Percentiles rank a stretch among this genome's conserved stretches.
These are phyloP conservation scores for Chaetodon trifascialis DNA, from an alignment of 2,113 vertebrate species.

Conservation along the genomic window DNA sequence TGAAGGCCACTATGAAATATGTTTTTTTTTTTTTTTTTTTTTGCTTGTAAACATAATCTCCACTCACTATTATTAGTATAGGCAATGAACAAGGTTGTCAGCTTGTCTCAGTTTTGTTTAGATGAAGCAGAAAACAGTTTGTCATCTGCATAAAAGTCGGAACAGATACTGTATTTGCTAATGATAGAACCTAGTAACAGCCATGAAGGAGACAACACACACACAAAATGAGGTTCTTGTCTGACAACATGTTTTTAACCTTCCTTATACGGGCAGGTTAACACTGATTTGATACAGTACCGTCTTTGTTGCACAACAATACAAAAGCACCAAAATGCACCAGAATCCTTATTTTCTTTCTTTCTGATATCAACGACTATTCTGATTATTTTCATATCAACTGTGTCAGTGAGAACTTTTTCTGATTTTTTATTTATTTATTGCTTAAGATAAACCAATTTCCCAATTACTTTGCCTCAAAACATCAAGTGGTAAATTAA, in stretches of 20 bases:
- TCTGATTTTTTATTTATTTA: neutral
- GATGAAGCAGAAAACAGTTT: neutral
- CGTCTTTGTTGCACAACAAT: too few species aligned
- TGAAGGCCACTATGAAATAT: too few species aligned
- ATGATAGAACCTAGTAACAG: neutral
- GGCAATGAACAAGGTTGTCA: too few species aligned
- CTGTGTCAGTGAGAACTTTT: neutral
- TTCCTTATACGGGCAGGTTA: too few species aligned
- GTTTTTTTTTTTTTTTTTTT: too few species aligned
- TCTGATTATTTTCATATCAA: neutral
- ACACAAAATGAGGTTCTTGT: too few species aligned
- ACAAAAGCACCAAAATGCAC: neutral
- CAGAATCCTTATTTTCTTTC: neutral
- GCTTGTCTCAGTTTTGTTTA: too few species aligned
- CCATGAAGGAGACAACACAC: neutral
- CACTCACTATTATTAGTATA: too few species aligned
- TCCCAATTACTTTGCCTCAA: neutral
- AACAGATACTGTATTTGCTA: neutral
- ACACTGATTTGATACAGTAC: too few species aligned
- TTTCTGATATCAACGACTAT: neutral
- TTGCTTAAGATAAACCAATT: neutral
- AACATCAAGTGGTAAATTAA: neutral
- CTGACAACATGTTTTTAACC: too few species aligned
- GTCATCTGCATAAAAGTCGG: neutral
- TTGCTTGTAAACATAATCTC: too few species aligned